These are phyloP conservation scores for Lophochroa leadbeateri DNA, from an alignment of 2,113 vertebrate species.

Conservation along the genomic window DNA sequence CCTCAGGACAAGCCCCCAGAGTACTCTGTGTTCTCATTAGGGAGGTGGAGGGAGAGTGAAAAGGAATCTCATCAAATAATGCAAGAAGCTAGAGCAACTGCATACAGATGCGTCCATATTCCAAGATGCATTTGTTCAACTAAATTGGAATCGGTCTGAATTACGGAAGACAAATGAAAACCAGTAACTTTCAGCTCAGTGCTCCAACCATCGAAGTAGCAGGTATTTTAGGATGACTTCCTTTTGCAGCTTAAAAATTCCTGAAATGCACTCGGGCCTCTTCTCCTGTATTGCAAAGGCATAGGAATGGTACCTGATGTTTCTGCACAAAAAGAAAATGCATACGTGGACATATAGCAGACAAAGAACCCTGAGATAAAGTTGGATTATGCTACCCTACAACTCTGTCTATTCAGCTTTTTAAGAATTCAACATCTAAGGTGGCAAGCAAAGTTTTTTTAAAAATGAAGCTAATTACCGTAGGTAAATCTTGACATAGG, in stretches of 20 bases:
- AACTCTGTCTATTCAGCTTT: background rate
- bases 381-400: background rate
- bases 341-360: background rate
- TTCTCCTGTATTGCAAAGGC: background rate
- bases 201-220: background rate
- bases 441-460: background rate
- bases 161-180: background rate
- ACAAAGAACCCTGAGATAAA: background rate
- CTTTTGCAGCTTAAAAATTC: background rate
- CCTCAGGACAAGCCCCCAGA: background rate
- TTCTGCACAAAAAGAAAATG: background rate
- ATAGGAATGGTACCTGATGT: background rate
- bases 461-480: background rate
- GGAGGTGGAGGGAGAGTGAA: background rate
- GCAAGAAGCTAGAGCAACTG: background rate
- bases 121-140: background rate
- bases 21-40: background rate
- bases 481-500: background rate
- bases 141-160: background rate
- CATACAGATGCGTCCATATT: background rate
- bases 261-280: background rate
- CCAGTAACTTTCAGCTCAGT: accelerated
- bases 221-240: background rate
- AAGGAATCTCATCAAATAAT: background rate
- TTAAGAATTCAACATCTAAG: background rate